phyloP scores from a whole-genome alignment of 2,797 vertebrate genomes.

The Clarias pachynema region DNA sequence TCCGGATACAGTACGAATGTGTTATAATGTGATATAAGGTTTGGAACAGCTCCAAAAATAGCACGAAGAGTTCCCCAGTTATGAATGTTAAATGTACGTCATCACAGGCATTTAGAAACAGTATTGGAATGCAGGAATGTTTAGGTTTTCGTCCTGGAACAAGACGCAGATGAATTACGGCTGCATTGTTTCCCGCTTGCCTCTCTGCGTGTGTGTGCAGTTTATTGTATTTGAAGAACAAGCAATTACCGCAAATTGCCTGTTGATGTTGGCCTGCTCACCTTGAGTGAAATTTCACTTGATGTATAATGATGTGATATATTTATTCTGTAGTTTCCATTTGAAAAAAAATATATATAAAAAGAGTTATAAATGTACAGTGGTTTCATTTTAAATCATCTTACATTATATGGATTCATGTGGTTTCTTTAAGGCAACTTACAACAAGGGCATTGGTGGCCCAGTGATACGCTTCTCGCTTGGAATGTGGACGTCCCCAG shows the following conservation, averaged over 20 bases:
- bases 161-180: neutral
- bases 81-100: neutral
- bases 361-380: neutral
- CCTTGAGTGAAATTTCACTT: neutral
- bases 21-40: neutral
- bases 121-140: neutral
- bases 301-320: neutral
- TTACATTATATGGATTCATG: neutral
- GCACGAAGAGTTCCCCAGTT: neutral
- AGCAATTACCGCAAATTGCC: neutral
- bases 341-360: neutral
- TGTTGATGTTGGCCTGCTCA: neutral
- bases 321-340: slow-evolving; percentile 1
- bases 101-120: neutral
- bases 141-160: neutral
- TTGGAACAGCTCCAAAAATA: neutral
- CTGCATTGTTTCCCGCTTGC: no score
- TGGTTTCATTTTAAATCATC: neutral
- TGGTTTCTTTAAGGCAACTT: neutral
- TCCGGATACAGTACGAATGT: neutral
- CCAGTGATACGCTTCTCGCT: no score
- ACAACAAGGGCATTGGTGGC: neutral
- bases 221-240: neutral
- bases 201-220: neutral
- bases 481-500: no score